Base-by-base conservation (phyloP, 2,113 vertebrate species). In the Sinocyclocheilus anshuiensis region DNA sequence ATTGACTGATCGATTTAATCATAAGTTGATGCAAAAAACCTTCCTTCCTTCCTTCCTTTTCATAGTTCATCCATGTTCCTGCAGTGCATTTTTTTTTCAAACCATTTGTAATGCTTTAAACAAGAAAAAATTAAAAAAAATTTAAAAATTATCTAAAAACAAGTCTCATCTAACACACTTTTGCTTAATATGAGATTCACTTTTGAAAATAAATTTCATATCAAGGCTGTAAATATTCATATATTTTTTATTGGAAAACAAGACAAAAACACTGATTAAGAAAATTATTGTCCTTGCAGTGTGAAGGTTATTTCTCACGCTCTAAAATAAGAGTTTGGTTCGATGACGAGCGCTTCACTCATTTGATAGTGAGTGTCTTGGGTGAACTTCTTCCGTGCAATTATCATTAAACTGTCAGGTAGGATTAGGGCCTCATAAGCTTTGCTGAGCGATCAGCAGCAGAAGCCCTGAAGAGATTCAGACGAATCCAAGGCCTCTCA, bases 371-470 rank as follows among this genome's bases (percentile, higher is more conserved):
- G 77, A 83, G 87, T 88, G 88, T 92, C 91, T 88, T 84, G 90
- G 88, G 90, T 89, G 89, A 90, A 88, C 89, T 86, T 89, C 77
- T 87, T 84, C 90, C 90, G 83, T 77, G 89, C 91, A 92, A 92
- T 93, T 92, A 94, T 92, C 33, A 39, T 39, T 39, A 39, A 39
- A 39, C 39, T 39, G 39, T 39, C 92, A 94, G 89, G 88, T 71
- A 87, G 92, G 92, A 93, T 93, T 93, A 93, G 84, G 86, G 2
- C 24, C 86, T 88, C 18, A 84, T 91, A 93, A 92, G 89, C 89
- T 85, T 89, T 87, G 57, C 75, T 89, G 87, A 90, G 90, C 89
- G 83, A 93, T 91, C 89, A 83, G 84, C 82, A 92, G 86, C 81
- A 87, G 65, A 87, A 88, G 85, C 65, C 84, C 55, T 45, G 20